Evolutionary conservation across 2,797 vertebrate genomes (phyloP).

Genomic region (Avahi laniger): DNA sequence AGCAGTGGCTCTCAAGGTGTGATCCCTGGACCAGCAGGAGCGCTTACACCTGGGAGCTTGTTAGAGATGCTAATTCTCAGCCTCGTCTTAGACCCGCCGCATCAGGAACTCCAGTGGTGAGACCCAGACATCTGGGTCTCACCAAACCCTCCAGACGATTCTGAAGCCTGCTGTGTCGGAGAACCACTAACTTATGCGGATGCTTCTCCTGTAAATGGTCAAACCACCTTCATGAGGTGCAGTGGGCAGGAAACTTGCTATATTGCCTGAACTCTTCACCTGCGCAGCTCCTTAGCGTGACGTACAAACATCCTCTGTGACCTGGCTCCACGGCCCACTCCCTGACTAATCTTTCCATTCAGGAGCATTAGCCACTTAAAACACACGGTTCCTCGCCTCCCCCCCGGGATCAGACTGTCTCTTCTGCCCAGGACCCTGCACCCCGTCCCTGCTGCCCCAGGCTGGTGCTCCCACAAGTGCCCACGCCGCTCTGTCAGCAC

Average conservation of each 20-base stretch:
- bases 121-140: not conserved
- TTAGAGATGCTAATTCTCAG: not conserved
- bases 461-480: not conserved
- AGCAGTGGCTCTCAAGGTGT: not conserved
- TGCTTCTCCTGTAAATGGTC: accelerated
- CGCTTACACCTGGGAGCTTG: not conserved
- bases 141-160: not conserved
- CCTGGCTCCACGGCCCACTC: not conserved
- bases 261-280: not conserved
- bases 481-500: accelerated
- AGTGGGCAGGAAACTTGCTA: not conserved
- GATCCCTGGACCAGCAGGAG: not conserved
- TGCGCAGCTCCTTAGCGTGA: accelerated
- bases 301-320: not conserved
- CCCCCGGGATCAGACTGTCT: not conserved
- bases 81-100: not conserved
- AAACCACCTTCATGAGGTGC: not conserved
- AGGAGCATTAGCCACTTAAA: too few species aligned
- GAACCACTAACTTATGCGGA: accelerated
- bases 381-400: too few species aligned
- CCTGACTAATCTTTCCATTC: not conserved
- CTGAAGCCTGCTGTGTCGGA: accelerated
- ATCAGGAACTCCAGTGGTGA: not conserved
- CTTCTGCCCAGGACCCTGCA: not conserved
- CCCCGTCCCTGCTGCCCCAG: too few species aligned